A percentile compares a stretch with the other conserved stretches of the same genome.
phyloP scores from a whole-genome alignment of 1,140 invertebrate genomes.

The Apis laboriosa region DNA sequence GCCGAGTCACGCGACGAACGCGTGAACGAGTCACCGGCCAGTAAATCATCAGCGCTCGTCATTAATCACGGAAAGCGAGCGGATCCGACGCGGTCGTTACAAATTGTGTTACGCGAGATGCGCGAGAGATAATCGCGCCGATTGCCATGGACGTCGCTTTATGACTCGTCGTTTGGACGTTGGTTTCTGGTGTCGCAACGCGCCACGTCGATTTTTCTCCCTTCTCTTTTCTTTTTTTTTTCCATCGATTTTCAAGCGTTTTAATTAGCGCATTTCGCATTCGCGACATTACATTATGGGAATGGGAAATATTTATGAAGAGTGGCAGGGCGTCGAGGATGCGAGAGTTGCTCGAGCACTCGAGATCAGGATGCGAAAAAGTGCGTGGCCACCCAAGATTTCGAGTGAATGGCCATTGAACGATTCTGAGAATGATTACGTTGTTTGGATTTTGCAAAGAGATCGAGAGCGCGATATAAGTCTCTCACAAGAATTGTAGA shows the following conservation, averaged over 20 bases:
- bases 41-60: constrained; percentile 60
- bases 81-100: constrained; percentile 48
- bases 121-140: constrained; percentile 61
- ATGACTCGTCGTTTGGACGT: constrained; percentile 52
- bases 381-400: too few species aligned
- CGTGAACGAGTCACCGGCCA: constrained; percentile 31
- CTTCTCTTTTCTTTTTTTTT: neutral
- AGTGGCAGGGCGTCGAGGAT: too few species aligned
- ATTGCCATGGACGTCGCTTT: constrained; percentile 31
- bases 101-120: constrained; percentile 66
- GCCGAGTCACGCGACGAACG: constrained; percentile 54
- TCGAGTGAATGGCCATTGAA: too few species aligned
- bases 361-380: too few species aligned
- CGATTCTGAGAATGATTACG: too few species aligned
- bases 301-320: too few species aligned
- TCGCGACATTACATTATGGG: too few species aligned
- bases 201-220: constrained; percentile 17
- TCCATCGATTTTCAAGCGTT: neutral
- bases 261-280: neutral
- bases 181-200: constrained; percentile 30
- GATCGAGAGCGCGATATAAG: too few species aligned
- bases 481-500: too few species aligned
- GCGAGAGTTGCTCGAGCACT: too few species aligned
- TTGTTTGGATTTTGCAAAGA: too few species aligned
- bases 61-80: constrained; percentile 60